Evolutionary conservation across 1,140 invertebrate genomes (phyloP).

Genomic region (Papilio machaon): DNA sequence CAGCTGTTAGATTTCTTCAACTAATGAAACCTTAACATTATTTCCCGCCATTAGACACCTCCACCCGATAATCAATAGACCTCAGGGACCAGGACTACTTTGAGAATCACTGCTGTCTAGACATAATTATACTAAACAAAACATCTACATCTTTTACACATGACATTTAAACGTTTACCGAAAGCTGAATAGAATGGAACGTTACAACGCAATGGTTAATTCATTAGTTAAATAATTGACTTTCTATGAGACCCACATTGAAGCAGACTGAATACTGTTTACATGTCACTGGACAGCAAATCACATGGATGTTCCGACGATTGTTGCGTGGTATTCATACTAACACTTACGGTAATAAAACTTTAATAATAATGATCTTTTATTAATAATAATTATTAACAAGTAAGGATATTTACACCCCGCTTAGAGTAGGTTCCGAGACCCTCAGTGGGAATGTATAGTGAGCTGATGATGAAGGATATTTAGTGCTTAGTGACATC

Average conservation of each 20-base stretch:
- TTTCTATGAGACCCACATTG: conserved; percentile 15
- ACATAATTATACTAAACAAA: background rate
- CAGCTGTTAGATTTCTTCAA: too few relatives aligned
- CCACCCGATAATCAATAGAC: background rate
- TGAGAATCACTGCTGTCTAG: background rate
- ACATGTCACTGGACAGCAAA: conserved; percentile 21
- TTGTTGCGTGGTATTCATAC: background rate
- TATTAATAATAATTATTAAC: background rate
- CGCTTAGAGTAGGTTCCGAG: too few relatives aligned
- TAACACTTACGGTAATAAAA: background rate
- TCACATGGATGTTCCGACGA: background rate
- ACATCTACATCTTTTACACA: background rate
- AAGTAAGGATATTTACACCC: too few relatives aligned
- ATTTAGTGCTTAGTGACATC: too few relatives aligned
- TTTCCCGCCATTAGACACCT: too few relatives aligned
- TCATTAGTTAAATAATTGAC: conserved; percentile 28
- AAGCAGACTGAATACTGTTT: background rate
- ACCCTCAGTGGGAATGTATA: too few relatives aligned
- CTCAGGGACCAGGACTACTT: background rate
- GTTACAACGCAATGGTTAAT: conserved; percentile 13
- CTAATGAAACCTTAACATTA: too few relatives aligned
- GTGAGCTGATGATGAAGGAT: too few relatives aligned
- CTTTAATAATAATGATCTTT: background rate
- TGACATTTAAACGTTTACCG: background rate
- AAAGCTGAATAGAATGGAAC: background rate